Conservation (phyloP, 2,888 invertebrate species). For the Omphaloscelis lunosa region DNA sequence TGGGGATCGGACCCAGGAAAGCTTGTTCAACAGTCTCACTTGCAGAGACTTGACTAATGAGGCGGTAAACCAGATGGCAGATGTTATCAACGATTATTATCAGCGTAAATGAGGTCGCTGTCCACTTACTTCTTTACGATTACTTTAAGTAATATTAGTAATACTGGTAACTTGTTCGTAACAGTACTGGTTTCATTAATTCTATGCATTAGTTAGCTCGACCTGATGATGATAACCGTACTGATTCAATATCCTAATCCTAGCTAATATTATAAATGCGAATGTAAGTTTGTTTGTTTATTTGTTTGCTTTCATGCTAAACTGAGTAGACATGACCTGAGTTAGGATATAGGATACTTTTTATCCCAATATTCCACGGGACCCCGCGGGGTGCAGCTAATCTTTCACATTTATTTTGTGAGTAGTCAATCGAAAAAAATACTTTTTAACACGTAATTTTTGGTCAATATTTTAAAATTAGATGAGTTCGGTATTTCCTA, state of each 20-base stretch:
- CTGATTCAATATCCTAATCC: no score
- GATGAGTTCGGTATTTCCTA: neutral
- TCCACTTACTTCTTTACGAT: constrained; percentile 1
- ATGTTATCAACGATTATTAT: constrained; percentile 9
- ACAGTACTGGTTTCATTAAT: constrained; percentile 29
- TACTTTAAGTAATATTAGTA: constrained; percentile 19
- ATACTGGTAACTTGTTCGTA: constrained; percentile 21
- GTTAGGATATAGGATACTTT: no score
- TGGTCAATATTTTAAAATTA: neutral
- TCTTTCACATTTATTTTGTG: neutral
- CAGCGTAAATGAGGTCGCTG: constrained; percentile 4
- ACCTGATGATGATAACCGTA: neutral
- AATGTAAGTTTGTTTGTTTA: no score
- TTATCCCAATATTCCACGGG: no score
- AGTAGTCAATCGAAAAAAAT: neutral
- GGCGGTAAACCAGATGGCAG: neutral
- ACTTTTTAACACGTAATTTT: neutral
- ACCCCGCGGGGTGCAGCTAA: no score
- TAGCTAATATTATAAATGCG: no score
- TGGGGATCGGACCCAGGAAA: neutral
- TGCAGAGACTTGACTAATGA: neutral
- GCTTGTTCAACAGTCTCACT: neutral
- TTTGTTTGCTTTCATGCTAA: no score
- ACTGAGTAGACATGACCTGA: no score
- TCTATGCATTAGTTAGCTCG: neutral